Percentiles rank a stretch among this genome's conserved stretches.
Conservation (phyloP, 1,140 invertebrate species). For the Drosophila fuyamai region DNA sequence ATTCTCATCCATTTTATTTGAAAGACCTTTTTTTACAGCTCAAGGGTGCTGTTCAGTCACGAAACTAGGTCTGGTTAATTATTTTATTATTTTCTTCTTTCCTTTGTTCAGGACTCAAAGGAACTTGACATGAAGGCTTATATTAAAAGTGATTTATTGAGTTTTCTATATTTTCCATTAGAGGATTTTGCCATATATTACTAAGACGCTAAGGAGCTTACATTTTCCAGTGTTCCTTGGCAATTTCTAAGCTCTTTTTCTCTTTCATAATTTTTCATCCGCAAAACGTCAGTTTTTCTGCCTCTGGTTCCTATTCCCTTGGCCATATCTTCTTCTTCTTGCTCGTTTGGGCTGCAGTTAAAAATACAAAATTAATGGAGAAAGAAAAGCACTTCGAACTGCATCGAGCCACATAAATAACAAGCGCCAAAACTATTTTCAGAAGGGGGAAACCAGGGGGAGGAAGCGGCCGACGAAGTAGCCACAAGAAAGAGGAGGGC, state of each 20-base stretch:
- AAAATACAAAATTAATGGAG: conserved; percentile 52
- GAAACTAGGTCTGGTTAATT: background rate
- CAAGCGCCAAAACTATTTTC: conserved; percentile 47
- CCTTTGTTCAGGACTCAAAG: background rate
- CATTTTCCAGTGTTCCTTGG: conserved; percentile 4
- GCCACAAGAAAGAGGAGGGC: conserved; percentile 19
- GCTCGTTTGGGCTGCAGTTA: conserved; percentile 26
- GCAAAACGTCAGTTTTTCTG: conserved; percentile 3
- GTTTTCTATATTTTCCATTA: background rate
- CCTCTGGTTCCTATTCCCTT: background rate
- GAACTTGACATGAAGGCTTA: conserved; percentile 11
- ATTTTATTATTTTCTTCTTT: background rate
- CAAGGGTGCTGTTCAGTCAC: background rate
- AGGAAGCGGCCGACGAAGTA: conserved; percentile 10
- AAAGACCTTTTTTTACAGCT: no score
- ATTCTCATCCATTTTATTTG: no score
- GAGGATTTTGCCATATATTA: conserved; percentile 1
- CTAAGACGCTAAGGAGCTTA: conserved; percentile 16
- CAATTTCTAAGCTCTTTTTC: background rate
- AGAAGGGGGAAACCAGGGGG: background rate
- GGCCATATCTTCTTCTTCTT: background rate
- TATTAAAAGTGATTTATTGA: conserved; percentile 18
- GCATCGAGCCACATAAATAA: conserved; percentile 48
- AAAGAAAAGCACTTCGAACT: conserved; percentile 46
- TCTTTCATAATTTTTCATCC: conserved; percentile 11